Percentiles rank a stretch among this genome's conserved stretches.
These are phyloP conservation scores for Catostomus latipinnis DNA, from an alignment of 2,797 vertebrate species.

Conservation along the genomic window DNA sequence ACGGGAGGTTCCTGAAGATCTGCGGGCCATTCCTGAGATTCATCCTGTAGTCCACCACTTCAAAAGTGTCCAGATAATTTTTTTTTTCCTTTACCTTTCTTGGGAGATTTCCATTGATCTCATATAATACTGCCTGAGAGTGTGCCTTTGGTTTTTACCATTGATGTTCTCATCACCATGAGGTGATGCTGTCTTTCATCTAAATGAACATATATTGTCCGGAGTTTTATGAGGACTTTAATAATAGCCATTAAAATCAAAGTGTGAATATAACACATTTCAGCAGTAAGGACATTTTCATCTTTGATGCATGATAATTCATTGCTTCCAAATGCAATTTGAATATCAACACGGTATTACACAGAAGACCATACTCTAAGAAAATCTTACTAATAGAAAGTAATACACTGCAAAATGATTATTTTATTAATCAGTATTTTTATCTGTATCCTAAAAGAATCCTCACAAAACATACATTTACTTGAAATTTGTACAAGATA, in stretches of 20 bases:
- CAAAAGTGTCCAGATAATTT: conserved; percentile 60
- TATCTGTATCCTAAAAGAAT: no score
- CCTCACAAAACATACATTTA: no score
- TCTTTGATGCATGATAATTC: conserved; percentile 56
- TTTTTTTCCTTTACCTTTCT: conserved; percentile 44
- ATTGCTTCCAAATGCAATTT: conserved; percentile 30
- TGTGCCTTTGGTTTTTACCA: conserved; percentile 57
- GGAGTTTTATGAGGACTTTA: conserved; percentile 53
- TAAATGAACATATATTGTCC: conserved; percentile 60
- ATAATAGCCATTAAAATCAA: conserved; percentile 62
- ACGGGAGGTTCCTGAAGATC: conserved; percentile 52
- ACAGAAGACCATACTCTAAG: conserved; percentile 19
- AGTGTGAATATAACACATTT: conserved; percentile 57
- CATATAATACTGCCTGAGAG: conserved; percentile 55
- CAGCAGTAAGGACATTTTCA: conserved; percentile 51
- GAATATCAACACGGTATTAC: conserved; percentile 34
- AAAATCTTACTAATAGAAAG: conserved; percentile 40
- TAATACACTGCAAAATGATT: neutral
- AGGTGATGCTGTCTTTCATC: conserved; percentile 58
- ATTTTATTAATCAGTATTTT: no score
- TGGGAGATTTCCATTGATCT: conserved; percentile 60
- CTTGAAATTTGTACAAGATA: no score
- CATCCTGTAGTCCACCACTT: conserved; percentile 56
- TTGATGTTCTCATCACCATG: conserved; percentile 53
- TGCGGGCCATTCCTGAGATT: conserved; percentile 59